Conservation (phyloP, 2,888 invertebrate genomes). For the Hemicrepidius hirtus region DNA sequence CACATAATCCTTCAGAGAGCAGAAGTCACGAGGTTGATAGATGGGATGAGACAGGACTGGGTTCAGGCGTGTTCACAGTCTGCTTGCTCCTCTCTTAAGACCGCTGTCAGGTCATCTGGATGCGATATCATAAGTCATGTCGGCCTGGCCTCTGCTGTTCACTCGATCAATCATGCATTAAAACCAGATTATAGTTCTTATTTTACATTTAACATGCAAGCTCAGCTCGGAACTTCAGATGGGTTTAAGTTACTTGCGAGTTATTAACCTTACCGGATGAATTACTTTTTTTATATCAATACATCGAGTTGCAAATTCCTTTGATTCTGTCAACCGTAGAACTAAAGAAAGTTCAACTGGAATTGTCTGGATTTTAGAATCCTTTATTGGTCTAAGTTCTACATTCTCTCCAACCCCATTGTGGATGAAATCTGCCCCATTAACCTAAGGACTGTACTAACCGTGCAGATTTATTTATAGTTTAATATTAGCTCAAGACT, state of each 20-base stretch:
- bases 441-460: no score
- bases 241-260: conserved; percentile 44
- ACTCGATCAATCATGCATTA: conserved; percentile 54
- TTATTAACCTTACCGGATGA: conserved; percentile 43
- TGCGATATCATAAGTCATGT: conserved; percentile 53
- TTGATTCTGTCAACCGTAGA: neutral
- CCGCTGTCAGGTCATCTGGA: conserved; percentile 53
- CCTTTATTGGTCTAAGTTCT: no score
- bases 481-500: no score
- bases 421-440: no score
- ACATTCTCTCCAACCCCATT: no score
- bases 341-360: no score
- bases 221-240: conserved; percentile 36
- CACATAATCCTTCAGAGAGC: conserved; percentile 28
- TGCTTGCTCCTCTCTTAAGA: conserved; percentile 45
- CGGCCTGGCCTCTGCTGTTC: conserved; percentile 50
- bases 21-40: conserved; percentile 42
- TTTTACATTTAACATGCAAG: conserved; percentile 50
- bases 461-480: no score
- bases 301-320: neutral
- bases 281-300: no score
- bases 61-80: conserved; percentile 55
- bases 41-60: conserved; percentile 44
- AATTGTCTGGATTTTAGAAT: no score
- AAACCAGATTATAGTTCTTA: conserved; percentile 51